Base-by-base conservation (phyloP, 2,888 invertebrate genomes). In the Flexamia atlantica region DNA sequence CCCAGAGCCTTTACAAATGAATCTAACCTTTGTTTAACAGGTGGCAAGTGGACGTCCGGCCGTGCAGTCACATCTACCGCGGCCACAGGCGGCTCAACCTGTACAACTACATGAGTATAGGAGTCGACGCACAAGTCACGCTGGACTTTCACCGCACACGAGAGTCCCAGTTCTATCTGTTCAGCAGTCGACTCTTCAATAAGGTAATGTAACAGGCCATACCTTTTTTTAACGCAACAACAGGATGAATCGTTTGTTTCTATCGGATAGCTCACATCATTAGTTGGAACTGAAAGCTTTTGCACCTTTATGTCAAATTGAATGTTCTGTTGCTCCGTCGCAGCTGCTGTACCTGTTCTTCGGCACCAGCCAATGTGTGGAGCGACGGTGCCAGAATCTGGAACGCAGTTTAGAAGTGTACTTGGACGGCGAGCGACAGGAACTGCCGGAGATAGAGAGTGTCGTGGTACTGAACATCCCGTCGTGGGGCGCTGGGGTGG, bases 401-500 rank as follows among this genome's bases (percentile, higher is more conserved):
- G 95, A 98, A 89, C 92, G 94, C 89, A 94, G 95, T 86, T 90
- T 98, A 79, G 94, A 96, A 88, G 92, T 98, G 84, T 94, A 93
- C 89, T 90, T 96, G 88, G 97, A 96, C 89, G 95, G 93, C 30
- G 90, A 92, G 87, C 89, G 90, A 84, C 91, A 96, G n/a, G 90
- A 93, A 17, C 91, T 98, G 87, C 97, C 98, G 23, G 95, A 96
- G 87, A 90, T 98, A 85, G 98, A 98, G 91, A 97, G 97, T 30
- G 93, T 99, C 86, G 96, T 98, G 23, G 92, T 97, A 86, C 93
- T 98, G 85, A 99, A 98, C 91, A 98, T 99, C 88, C 95, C 96
- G 81, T 97, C 95, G 60, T 99, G 98, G 98, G 98, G 98, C 79
- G 98, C 97, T 82, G 98, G 98, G 50, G 97, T 98, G 83, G 94